Conservation (phyloP, 2,888 invertebrate species). For the Thyatira batis region DNA sequence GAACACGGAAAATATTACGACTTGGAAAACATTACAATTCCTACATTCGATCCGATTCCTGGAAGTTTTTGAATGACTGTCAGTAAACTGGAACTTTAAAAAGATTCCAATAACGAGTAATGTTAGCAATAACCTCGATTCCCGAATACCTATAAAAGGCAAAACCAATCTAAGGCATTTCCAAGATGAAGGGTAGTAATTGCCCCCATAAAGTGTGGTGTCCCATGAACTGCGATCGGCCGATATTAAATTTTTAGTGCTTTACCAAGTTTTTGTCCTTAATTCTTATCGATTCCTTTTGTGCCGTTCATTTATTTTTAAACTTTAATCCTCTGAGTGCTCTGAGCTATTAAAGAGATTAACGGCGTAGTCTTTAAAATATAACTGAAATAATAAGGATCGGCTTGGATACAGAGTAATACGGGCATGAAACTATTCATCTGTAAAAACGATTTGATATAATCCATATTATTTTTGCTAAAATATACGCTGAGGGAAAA, state of each 20-base stretch:
- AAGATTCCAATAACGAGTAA: conserved; percentile 43
- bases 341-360: conserved; percentile 56
- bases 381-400: conserved; percentile 27
- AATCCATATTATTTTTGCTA: no score
- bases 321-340: conserved; percentile 55
- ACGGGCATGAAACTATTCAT: neutral
- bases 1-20: neutral
- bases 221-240: conserved; percentile 59
- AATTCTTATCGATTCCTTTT: conserved; percentile 59
- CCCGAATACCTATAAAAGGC: conserved; percentile 67
- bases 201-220: conserved; percentile 74
- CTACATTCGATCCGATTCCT: conserved; percentile 11
- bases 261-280: conserved; percentile 61
- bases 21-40: no score
- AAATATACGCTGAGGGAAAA: no score
- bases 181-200: conserved; percentile 75
- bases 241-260: conserved; percentile 76
- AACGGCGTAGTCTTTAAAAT: conserved; percentile 35
- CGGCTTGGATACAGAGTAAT: conserved; percentile 16
- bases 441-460: neutral
- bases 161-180: conserved; percentile 71
- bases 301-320: conserved; percentile 58
- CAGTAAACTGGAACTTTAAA: conserved; percentile 16
- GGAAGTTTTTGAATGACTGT: conserved; percentile 16
- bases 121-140: conserved; percentile 57